Conservation (phyloP, 2,888 invertebrate genomes). For the Scrobipalpa costella region DNA sequence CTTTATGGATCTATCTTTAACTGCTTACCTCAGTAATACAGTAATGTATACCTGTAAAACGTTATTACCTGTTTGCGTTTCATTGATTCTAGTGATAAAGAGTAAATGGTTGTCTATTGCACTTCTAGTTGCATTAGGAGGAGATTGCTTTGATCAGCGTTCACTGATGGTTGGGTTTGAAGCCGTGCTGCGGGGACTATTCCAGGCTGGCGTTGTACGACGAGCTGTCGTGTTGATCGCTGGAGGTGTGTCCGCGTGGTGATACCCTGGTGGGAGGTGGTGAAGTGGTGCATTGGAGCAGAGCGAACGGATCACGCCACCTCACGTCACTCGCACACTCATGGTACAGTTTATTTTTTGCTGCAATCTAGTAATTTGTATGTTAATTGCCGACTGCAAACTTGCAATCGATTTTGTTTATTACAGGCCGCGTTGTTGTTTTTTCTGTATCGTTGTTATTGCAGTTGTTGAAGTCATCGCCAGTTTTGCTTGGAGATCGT, state of each 20-base stretch:
- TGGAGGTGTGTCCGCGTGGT: slow-evolving; percentile 8
- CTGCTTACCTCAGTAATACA: slow-evolving; percentile 1
- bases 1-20: slow-evolving; percentile 8
- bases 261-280: slow-evolving; percentile 28
- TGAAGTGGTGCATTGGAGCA: slow-evolving; percentile 40
- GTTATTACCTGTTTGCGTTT: slow-evolving; percentile 18
- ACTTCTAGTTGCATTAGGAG: slow-evolving; percentile 17
- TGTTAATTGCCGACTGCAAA: slow-evolving; percentile 31
- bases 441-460: slow-evolving; percentile 7
- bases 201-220: not conserved
- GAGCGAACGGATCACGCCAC: slow-evolving; percentile 52
- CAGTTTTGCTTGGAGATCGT: slow-evolving; percentile 10
- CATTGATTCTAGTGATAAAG: slow-evolving; percentile 33
- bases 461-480: slow-evolving; percentile 1
- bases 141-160: not conserved
- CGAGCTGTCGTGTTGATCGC: not conserved
- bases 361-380: slow-evolving; percentile 37
- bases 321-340: slow-evolving; percentile 36
- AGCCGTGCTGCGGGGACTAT: not conserved
- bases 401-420: slow-evolving; percentile 27
- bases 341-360: slow-evolving; percentile 31
- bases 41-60: slow-evolving; percentile 31
- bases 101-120: slow-evolving; percentile 26
- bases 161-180: not conserved
- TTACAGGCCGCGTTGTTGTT: slow-evolving; percentile 16